phyloP scores from a whole-genome alignment of 2,888 invertebrate species.

The Brassicogethes aeneus region DNA sequence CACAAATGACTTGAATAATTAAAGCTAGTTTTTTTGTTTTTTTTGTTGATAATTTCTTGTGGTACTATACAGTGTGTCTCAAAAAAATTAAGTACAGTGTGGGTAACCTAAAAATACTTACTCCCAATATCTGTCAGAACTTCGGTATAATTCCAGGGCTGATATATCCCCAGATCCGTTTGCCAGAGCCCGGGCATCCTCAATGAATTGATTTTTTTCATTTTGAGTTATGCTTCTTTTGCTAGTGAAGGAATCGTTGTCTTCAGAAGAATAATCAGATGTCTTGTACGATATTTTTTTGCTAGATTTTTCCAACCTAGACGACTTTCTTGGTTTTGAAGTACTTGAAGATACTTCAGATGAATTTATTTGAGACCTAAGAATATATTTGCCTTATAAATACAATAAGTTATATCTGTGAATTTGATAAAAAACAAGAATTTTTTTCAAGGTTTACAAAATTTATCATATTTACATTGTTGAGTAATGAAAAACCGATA shows the following conservation, averaged over 20 bases:
- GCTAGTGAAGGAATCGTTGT: slow-evolving; percentile 43
- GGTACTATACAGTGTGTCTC: no score
- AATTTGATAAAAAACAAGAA: no score
- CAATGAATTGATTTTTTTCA: slow-evolving; percentile 35
- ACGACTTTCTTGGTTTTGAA: slow-evolving; percentile 11
- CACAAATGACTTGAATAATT: background rate
- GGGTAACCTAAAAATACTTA: slow-evolving; percentile 50
- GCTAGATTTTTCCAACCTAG: slow-evolving; percentile 24
- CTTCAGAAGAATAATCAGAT: slow-evolving; percentile 58
- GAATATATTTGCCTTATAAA: no score
- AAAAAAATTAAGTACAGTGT: no score
- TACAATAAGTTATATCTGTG: no score
- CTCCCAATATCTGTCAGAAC: slow-evolving; percentile 81
- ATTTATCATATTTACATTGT: no score
- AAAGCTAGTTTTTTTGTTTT: background rate
- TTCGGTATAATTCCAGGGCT: slow-evolving; percentile 65
- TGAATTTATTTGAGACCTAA: no score
- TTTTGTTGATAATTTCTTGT: slow-evolving; percentile 4
- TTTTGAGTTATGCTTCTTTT: slow-evolving; percentile 43
- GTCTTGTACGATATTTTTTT: slow-evolving; percentile 18
- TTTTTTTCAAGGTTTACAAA: no score
- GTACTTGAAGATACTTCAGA: slow-evolving; percentile 28
- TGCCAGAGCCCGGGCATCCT: slow-evolving; percentile 46
- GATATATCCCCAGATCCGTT: slow-evolving; percentile 49
- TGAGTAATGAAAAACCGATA: no score